Evolutionary conservation across 2,113 vertebrate species (phyloP), one percentile per base, ranked within the genome.

Genomic region (Cynopterus brachyotis): DNA sequence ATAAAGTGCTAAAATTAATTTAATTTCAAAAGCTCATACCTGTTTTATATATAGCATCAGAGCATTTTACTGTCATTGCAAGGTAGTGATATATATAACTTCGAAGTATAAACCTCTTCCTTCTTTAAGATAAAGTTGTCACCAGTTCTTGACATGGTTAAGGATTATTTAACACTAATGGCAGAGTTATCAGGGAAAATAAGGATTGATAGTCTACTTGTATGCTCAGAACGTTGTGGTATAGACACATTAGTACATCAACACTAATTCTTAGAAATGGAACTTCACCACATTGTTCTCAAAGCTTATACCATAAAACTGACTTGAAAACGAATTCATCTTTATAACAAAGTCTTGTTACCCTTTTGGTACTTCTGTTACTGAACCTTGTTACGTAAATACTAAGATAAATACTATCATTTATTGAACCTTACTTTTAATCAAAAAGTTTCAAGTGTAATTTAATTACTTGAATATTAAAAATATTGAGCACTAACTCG

Each of bases 101-200:
- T 30, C 88, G 35, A 66, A 75, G 12, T 70, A 11, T 45, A 80
- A 80, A 55, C 30, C 35, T 59, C 45, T 83, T 60, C 26, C 45
- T 96, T 80, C 40, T 86, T 89, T 87, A 45, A 95, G 59, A 28
- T 89, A 90, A 91, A 92, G 59, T 47, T 89, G 37, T 76, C 66
- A 88, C 64, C n/a, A 73, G 57, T 88, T 70, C 35, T 95, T 92
- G 35, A 72, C 55, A 22, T 67, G 28, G 20, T 89, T 78, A n/a
- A 6, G n/a, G 59, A 81, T 89, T 86, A 13, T 72, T 86, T 84
- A 79, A 60, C 60, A 92, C 10, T 53, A 93, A 70, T 59, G 55
- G 42, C 70, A 91, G 60, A 84, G 19, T 64, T 92, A 19, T 59
- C 59, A 78, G 40, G 60, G 91, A 85, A 79, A 66, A 75, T 85